A percentile compares a stretch with the other conserved stretches of the same genome.
Evolutionary conservation across 2,888 invertebrate genomes (phyloP).

Genomic region (Luffia ferchaultella): DNA sequence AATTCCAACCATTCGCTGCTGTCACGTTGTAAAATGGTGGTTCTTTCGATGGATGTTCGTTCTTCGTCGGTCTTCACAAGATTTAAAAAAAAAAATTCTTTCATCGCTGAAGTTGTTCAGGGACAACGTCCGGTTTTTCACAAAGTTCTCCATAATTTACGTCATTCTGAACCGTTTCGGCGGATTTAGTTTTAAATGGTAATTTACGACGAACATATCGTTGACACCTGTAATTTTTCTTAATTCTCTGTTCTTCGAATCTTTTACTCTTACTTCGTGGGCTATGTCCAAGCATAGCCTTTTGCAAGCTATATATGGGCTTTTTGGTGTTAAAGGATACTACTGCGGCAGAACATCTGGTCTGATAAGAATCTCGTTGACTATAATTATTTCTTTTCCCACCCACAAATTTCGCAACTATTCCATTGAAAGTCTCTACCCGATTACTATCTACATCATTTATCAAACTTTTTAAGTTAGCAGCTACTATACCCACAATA

Average conservation of each 20-base stretch:
- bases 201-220: conserved; percentile 11
- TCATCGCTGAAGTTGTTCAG: conserved; percentile 5
- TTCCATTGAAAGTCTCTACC: conserved; percentile 23
- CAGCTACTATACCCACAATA: conserved; percentile 1
- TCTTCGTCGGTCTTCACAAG: conserved; percentile 11
- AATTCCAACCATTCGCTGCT: conserved; percentile 17
- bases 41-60: conserved; percentile 10
- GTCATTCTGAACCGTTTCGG: background rate
- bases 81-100: conserved; percentile 13
- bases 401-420: conserved; percentile 24
- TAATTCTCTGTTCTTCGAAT: conserved; percentile 9
- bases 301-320: conserved; percentile 12
- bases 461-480: conserved; percentile 15
- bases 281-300: conserved; percentile 9
- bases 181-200: conserved; percentile 6
- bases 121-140: conserved; percentile 14
- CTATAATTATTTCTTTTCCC: conserved; percentile 28
- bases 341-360: conserved; percentile 23
- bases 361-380: conserved; percentile 21
- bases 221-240: background rate
- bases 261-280: conserved; percentile 9
- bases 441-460: conserved; percentile 21
- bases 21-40: conserved; percentile 16
- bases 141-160: conserved; percentile 14
- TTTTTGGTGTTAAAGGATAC: conserved; percentile 20